These are phyloP conservation scores for Catocala fraxini DNA, from an alignment of 2,888 invertebrate genomes.

Conservation along the genomic window DNA sequence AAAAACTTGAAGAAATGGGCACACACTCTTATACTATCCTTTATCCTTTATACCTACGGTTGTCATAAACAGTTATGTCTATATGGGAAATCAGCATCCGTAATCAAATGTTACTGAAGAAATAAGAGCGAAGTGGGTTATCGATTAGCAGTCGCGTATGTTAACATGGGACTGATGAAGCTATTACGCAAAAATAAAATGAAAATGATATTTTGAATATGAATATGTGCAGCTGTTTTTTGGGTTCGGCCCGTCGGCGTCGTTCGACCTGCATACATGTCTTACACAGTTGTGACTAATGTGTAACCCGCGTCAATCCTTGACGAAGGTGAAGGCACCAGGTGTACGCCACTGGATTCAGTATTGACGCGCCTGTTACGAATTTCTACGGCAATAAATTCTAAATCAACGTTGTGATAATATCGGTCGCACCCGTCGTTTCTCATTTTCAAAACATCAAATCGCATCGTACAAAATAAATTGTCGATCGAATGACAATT, in stretches of 20 bases:
- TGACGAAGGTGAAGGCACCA: conserved; percentile 75
- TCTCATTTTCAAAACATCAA: conserved; percentile 41
- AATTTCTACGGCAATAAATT: conserved; percentile 66
- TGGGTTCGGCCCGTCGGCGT: neutral
- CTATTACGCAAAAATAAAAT: neutral
- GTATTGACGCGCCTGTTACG: conserved; percentile 66
- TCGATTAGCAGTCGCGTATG: neutral
- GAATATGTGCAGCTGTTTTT: conserved; percentile 20
- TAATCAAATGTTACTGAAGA: no score
- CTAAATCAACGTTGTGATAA: conserved; percentile 56
- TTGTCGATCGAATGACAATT: conserved; percentile 44
- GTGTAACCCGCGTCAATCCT: conserved; percentile 70
- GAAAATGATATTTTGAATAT: conserved; percentile 6
- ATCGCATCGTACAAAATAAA: conserved; percentile 44
- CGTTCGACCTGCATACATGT: conserved; percentile 54
- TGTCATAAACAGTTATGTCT: no score
- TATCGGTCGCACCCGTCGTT: conserved; percentile 41
- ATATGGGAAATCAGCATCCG: no score
- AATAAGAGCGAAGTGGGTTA: neutral
- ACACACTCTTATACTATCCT: no score
- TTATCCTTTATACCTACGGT: no score
- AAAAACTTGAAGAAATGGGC: no score
- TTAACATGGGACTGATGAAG: no score
- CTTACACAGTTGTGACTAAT: conserved; percentile 77
- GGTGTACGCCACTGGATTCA: conserved; percentile 64